These are phyloP conservation scores for Steatornis caripensis DNA, from an alignment of 2,113 vertebrate genomes.

Conservation along the genomic window DNA sequence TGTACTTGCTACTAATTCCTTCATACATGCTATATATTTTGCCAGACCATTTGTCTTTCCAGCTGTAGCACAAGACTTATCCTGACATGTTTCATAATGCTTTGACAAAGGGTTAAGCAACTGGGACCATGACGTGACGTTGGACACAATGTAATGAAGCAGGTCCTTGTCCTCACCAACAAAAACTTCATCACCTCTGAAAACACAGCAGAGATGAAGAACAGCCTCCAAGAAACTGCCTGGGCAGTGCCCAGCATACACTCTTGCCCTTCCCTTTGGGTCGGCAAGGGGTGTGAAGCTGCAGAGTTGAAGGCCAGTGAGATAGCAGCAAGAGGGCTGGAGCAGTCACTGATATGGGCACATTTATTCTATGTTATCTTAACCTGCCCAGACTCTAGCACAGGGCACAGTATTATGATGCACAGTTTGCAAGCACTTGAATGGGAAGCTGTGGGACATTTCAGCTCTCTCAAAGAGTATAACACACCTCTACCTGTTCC, in stretches of 20 bases:
- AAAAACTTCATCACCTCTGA: background rate
- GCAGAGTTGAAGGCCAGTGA: background rate
- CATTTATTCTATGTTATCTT: background rate
- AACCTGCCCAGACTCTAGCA: background rate
- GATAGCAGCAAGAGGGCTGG: background rate
- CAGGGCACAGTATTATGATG: background rate
- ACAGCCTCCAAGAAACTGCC: background rate
- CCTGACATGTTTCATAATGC: background rate
- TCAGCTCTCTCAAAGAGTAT: background rate
- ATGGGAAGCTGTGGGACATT: background rate
- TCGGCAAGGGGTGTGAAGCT: background rate
- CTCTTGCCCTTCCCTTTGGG: background rate
- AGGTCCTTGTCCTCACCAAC: background rate
- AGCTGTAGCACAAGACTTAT: background rate
- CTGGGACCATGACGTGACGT: accelerated
- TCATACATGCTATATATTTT: background rate
- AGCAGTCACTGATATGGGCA: background rate
- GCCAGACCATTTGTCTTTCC: background rate
- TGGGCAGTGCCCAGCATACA: accelerated
- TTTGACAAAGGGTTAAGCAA: background rate
- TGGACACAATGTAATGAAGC: background rate
- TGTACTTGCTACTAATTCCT: background rate
- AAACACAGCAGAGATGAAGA: background rate
- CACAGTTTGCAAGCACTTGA: background rate
- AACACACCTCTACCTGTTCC: background rate